Evolutionary conservation across 2,888 invertebrate genomes (phyloP), one percentile per base, ranked within the genome.

Genomic region (Aphelenchoides bicaudatus): DNA sequence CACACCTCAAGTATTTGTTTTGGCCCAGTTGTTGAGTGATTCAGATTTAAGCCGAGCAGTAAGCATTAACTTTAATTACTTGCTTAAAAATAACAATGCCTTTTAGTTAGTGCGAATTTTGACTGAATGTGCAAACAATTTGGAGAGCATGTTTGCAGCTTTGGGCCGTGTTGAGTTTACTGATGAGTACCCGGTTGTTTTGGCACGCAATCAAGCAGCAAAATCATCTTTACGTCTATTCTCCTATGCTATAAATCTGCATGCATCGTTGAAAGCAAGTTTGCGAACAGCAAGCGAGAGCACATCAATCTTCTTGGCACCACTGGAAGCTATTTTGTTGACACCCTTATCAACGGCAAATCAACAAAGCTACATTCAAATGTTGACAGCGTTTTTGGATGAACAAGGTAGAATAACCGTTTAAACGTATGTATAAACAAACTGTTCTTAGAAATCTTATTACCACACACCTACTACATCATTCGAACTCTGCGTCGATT

Each of bases 21-120:
- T 76, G 1, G 58, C 61, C 2, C 72, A 75, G 39, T 60, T 72
- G 25, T 58, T 75, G 37, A 77, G 73, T 61, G 74, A 75, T 47
- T 67, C 73, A 1, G 70, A 68, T 6, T 60, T 73, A 29, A 67
- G 57, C 25, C 31, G 31, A 30, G 52, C 52, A 5, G 52, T 51
- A 43, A 13, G 49, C 34, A 39, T 25, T 48, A n/a, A 6, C 43
- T 48, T 37, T n/a, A 6, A 8, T 16, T 16, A 34, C 10, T 34
- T 16, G 29, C n/a, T n/a, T n/a, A n/a, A n/a, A n/a, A n/a, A n/a
- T 8, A 1, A 3, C 30, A 10, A 13, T 34, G 34, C 25, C 48
- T 57, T 62, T 27, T 57, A 73, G 72, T 52, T 74, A 1, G 54
- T 66, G 16, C 43, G 62, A 16, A 64, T 72, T 34, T 59, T 74